Evolutionary conservation across 2,888 invertebrate species (phyloP), one percentile per base, ranked within the genome.

Genomic region (Synanthedon myopaeformis): DNA sequence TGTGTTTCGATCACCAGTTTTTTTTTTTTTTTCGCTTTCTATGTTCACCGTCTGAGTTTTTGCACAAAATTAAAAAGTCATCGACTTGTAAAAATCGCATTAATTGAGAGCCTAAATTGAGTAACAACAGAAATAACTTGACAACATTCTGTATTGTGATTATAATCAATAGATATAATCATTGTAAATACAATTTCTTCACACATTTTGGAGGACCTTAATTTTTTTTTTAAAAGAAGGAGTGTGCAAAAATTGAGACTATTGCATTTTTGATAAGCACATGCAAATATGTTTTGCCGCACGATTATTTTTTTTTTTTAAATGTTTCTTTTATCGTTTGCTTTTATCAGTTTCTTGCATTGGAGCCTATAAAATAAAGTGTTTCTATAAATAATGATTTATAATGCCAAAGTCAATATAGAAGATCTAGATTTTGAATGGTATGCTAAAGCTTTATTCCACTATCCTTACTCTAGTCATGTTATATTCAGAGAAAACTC

Each of bases 1-100:
- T 80, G 87, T 85, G 84, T 79, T 82, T 79, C 77, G 71, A 61
- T 67, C 62, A 67, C 67, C 62, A 61, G 67, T 67, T 71, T 70
- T 70, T 61, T 23, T 70, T 61, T 23, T 23, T 62, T 66, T 60
- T 67, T 65, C 61, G 51, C 45, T 45, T 54, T 45, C n/a, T 13
- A 13, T 45, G n/a, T 45, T 12, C 8, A 14, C 6, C 14, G 45
- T 45, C 45, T n/a, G 14, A 45, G 14, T 45, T 45, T 45, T 45
- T 14, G 45, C 45, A 45, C 14, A 8, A 35, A 35, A 35, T 5
- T 10, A 35, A 35, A 23, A 23, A 23, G 5, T 23, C 1, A 23
- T 19, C 19, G 19, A 3, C 19, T 3, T 19, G 2, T 19, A 2
- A 17, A 2, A 23, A 23, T 23, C 4, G 23, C 23, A 23, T 23